Evolutionary conservation across 2,888 invertebrate species (phyloP).

Genomic region (Lasiommata megera): DNA sequence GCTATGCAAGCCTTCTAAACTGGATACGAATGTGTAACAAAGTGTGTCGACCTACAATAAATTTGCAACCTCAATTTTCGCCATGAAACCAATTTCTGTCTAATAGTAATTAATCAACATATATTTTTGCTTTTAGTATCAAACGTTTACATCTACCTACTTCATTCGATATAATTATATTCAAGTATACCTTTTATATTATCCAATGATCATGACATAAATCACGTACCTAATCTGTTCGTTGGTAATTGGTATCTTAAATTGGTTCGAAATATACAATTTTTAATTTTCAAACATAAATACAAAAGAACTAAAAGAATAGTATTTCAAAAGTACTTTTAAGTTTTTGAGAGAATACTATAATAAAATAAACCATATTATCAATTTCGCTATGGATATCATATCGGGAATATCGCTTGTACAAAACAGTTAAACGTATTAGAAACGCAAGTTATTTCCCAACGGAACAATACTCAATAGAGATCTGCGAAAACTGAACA

Average conservation of each 20-base stretch:
- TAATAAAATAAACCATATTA: background rate
- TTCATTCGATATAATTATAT: too few species aligned
- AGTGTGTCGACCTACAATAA: slow-evolving; percentile 53
- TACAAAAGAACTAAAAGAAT: background rate
- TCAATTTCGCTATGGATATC: background rate
- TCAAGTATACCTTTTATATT: too few species aligned
- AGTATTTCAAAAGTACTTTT: background rate
- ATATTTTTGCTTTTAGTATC: too few species aligned
- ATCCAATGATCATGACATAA: too few species aligned
- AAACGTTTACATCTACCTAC: too few species aligned
- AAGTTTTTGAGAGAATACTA: too few species aligned
- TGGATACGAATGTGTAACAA: slow-evolving; percentile 46
- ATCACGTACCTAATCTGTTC: too few species aligned
- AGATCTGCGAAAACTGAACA: slow-evolving; percentile 23
- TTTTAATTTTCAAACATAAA: too few species aligned
- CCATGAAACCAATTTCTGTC: background rate
- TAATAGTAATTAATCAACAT: too few species aligned
- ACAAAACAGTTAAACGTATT: slow-evolving; percentile 26
- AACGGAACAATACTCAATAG: slow-evolving; percentile 28
- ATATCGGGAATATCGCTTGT: background rate
- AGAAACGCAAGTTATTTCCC: slow-evolving; percentile 44
- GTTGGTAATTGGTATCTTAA: too few species aligned
- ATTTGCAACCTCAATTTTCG: slow-evolving; percentile 6
- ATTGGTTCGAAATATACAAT: too few species aligned
- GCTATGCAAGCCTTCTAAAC: slow-evolving; percentile 47